Conservation (phyloP, 2,888 invertebrate species). For the Chironomus tentans region DNA sequence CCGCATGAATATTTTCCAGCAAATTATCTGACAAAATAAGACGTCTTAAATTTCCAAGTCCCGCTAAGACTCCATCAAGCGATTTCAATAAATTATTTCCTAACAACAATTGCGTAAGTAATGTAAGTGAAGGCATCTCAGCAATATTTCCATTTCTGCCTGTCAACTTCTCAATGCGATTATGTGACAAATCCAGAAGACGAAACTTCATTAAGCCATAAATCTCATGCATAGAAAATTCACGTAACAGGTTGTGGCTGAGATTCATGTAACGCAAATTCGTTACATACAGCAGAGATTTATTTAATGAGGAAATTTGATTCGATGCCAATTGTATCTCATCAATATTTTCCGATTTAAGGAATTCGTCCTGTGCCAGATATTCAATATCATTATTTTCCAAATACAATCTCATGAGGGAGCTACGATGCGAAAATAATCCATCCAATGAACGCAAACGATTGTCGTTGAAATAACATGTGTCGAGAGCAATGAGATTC, state of each 20-base stretch:
- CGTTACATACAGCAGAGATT: slow-evolving; percentile 59
- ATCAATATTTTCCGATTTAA: slow-evolving; percentile 58
- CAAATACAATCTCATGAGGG: slow-evolving; percentile 56
- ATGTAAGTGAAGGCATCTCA: slow-evolving; percentile 55
- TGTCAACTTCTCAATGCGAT: slow-evolving; percentile 57
- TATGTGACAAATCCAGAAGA: slow-evolving; percentile 66
- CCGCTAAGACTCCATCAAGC: slow-evolving; percentile 65
- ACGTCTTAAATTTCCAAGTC: slow-evolving; percentile 60
- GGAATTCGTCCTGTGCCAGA: slow-evolving; percentile 68
- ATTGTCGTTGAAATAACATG: slow-evolving; percentile 64
- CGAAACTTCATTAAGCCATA: slow-evolving; percentile 62
- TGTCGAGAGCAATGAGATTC: slow-evolving; percentile 57
- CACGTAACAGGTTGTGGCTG: slow-evolving; percentile 62
- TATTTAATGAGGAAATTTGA: slow-evolving; percentile 59
- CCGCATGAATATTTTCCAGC: slow-evolving; percentile 61
- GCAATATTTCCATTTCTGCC: slow-evolving; percentile 65
- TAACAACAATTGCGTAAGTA: slow-evolving; percentile 59
- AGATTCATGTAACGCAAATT: slow-evolving; percentile 61
- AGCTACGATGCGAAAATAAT: slow-evolving; percentile 57
- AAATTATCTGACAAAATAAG: slow-evolving; percentile 68
- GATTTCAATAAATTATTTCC: slow-evolving; percentile 64
- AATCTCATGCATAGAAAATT: slow-evolving; percentile 73
- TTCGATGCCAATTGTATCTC: slow-evolving; percentile 66
- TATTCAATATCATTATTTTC: slow-evolving; percentile 65
- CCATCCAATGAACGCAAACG: slow-evolving; percentile 61